Base-by-base conservation (phyloP, 1,140 invertebrate genomes). In the Drosophila kanapiae region DNA sequence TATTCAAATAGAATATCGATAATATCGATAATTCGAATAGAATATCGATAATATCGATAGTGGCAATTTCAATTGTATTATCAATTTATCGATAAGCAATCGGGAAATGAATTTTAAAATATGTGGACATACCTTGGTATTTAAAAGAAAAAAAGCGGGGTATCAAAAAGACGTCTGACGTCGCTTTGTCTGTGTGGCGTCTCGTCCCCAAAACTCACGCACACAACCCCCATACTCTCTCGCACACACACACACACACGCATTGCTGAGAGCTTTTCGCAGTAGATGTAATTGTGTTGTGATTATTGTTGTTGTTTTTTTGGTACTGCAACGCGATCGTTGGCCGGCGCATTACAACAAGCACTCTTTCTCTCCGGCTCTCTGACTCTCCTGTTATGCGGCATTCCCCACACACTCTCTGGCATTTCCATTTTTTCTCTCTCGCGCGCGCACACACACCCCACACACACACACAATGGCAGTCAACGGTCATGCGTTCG, bases 131-230 rank as follows among this genome's bases (percentile, higher is more conserved):
- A 11, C 38, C 23, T 7, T 16, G n/a, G 27, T 23, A 38, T 35
- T n/a, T 31, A 5, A 10, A n/a, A n/a, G n/a, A n/a, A 4, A 57
- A 61, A 43, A 47, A 48, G 13, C 31, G 10, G 35, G 35, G 65
- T 48, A 71, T 27, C 56, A 23, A 16, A 38, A 13, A 37, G n/a
- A 40, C 58, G 71, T 82, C 75, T 82, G 82, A 87, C 83, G 83
- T 87, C 83, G 83, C 53, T 48, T 40, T 79, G 82, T 85, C 82
- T 85, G 83, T 82, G 71, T 80, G 58, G 62, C 83, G 84, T 84
- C 80, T 78, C 82, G 77, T 72, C 78, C 37, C 51, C 77, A 75
- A 76, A 38, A 59, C 54, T 43, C 67, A 49, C 51, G 38, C 68
- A 58, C 38, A 71, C 60, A 58, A 40, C n/a, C 43, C 33, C 62